Conservation (phyloP, 2,888 invertebrate genomes). For the Subacronicta megacephala region DNA sequence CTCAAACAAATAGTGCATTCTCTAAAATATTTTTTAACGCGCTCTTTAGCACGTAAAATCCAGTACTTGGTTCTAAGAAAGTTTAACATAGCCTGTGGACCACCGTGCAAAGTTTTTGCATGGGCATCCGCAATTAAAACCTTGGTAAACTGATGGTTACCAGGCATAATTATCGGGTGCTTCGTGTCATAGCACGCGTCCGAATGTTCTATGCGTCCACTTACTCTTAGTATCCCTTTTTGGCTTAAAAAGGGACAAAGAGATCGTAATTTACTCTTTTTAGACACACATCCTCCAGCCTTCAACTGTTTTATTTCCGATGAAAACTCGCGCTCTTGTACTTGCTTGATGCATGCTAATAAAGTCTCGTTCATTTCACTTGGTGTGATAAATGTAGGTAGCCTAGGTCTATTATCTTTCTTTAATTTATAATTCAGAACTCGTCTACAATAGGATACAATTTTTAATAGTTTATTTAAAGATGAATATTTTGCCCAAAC, state of each 20-base stretch:
- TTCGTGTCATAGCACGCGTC: background rate
- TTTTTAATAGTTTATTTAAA: constrained; percentile 4
- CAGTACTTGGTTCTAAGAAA: background rate
- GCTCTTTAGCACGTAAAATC: background rate
- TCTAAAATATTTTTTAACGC: too few species aligned
- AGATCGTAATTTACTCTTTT: constrained; percentile 1
- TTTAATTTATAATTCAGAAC: background rate
- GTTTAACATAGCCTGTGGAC: constrained; percentile 1
- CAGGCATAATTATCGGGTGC: constrained; percentile 1
- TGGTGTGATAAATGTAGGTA: background rate
- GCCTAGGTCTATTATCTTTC: background rate
- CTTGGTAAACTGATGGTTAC: constrained; percentile 6
- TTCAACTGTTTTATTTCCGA: constrained; percentile 6
- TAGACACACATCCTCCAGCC: background rate
- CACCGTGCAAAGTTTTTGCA: background rate
- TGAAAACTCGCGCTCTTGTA: background rate
- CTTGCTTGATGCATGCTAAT: background rate
- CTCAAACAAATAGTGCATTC: constrained; percentile 29
- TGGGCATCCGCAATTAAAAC: constrained; percentile 3
- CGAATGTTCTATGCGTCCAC: background rate
- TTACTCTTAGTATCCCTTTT: constrained; percentile 2
- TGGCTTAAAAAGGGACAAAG: constrained; percentile 5
- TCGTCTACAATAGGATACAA: constrained; percentile 7
- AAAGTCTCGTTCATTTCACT: background rate
- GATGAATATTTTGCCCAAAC: constrained; percentile 3